Base-by-base conservation (phyloP, 1,140 invertebrate genomes). In the Drosophila rufa region DNA sequence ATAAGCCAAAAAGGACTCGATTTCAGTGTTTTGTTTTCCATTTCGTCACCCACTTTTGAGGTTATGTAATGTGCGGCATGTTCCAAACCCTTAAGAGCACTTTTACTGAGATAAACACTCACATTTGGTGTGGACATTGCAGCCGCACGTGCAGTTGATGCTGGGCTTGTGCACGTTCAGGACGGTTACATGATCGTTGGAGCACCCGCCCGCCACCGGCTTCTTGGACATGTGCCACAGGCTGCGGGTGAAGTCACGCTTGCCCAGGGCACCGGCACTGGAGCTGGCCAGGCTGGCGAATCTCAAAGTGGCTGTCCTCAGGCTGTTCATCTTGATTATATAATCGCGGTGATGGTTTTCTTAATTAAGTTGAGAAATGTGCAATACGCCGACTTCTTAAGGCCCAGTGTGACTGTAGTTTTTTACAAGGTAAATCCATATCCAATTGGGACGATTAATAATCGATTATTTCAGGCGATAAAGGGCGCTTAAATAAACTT, bases 101-200 rank as follows among this genome's bases (percentile, higher is more conserved):
- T 25, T 38, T 14, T 25, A 42, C 8, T 58, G 45, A 64, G 57
- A 69, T 55, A 6, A n/a, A 22, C 1, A 69, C 57, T 82, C 94
- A 96, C 96, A 95, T 95, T 96, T 96, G 0, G 95, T 96, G 74
- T 96, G 96, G 2, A 95, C 91, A 42, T 93, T 94, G 80, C 95
- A 96, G 17, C 95, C 95, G 69, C 95, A 96, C 65, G 93, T 94
- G 82, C 95, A 96, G 15, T 94, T 92, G 40, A 94, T 83, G 53
- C 89, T 93, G 19, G 94, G 93, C 50, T 92, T 93, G 38, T 93
- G 91, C 36, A 93, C 66, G 78, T 92, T 78, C 36, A 80, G 50
- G 7, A 91, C 73, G n/a, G 82, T 71, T 75, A 89, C 80, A 76
- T 82, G 76, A 42, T 66, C 75, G 36, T 50, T 55, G 15, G 55